Conservation (phyloP, 2,888 invertebrate genomes). For the Scrobipalpa costella region DNA sequence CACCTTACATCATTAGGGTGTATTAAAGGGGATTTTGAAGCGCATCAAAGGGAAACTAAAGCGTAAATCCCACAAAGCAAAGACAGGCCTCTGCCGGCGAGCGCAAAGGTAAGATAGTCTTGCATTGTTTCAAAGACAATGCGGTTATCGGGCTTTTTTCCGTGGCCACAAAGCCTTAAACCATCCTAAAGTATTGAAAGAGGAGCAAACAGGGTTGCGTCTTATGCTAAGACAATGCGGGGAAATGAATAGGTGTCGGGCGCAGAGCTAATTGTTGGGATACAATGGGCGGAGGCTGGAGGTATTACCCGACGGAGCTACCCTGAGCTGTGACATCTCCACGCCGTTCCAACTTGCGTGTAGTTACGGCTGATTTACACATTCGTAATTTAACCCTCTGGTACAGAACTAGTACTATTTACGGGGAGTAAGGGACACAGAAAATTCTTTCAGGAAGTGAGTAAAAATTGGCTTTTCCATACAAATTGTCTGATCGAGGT, state of each 20-base stretch:
- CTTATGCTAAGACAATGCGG: slow-evolving; percentile 59
- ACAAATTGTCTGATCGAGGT: too few species aligned
- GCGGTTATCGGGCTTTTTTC: slow-evolving; percentile 1
- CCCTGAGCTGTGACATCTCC: not conserved
- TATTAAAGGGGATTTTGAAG: not conserved
- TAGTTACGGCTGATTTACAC: too few species aligned
- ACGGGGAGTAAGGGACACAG: too few species aligned
- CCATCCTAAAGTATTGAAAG: slow-evolving; percentile 38
- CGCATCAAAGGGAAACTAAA: slow-evolving; percentile 6
- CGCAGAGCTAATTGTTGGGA: slow-evolving; percentile 67
- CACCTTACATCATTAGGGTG: not conserved
- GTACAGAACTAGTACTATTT: too few species aligned
- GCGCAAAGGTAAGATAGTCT: slow-evolving; percentile 10
- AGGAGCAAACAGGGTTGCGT: slow-evolving; percentile 40
- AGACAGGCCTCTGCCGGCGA: not conserved
- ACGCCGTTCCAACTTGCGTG: not conserved
- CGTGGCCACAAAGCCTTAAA: slow-evolving; percentile 1
- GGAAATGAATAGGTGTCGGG: slow-evolving; percentile 72
- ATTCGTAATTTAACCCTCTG: too few species aligned
- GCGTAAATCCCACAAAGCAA: slow-evolving; percentile 1
- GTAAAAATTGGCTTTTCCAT: too few species aligned
- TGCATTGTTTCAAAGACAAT: slow-evolving; percentile 5
- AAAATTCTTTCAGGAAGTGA: too few species aligned
- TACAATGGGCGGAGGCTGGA: slow-evolving; percentile 50
- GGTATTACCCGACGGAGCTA: not conserved